phyloP scores from a whole-genome alignment of 1,140 invertebrate species.

The Andricus grossulariae region DNA sequence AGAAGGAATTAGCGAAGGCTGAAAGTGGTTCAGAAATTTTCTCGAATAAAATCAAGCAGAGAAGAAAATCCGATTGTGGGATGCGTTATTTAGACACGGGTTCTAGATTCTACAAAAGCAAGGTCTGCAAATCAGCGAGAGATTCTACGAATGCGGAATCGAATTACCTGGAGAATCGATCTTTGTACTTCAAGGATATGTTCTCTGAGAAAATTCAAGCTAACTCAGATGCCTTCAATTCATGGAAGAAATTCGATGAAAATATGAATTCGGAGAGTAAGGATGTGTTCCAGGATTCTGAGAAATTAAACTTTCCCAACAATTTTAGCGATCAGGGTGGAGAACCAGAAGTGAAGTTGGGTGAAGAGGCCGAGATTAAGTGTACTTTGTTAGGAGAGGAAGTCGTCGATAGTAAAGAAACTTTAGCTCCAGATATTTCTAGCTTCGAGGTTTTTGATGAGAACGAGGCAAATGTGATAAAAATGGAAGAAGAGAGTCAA shows the following conservation, averaged over 20 bases:
- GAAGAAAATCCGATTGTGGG: constrained; percentile 56
- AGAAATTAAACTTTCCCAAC: background rate
- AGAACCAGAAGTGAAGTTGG: background rate
- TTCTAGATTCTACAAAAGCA: background rate
- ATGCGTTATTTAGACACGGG: constrained; percentile 30
- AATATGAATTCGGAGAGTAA: constrained; percentile 55
- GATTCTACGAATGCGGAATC: background rate
- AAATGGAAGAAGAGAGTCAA: constrained; percentile 71
- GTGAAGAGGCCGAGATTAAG: background rate
- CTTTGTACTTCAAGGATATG: constrained; percentile 10
- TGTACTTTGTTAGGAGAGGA: constrained; percentile 22
- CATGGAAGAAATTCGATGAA: constrained; percentile 45
- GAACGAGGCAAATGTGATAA: constrained; percentile 62
- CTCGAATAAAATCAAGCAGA: constrained; percentile 53
- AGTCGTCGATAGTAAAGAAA: constrained; percentile 33
- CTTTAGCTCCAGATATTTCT: constrained; percentile 32
- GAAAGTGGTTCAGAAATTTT: constrained; percentile 55
- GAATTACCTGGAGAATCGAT: background rate
- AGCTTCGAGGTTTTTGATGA: background rate
- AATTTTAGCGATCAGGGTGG: background rate
- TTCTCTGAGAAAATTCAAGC: background rate
- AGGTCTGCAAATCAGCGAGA: constrained; percentile 5
- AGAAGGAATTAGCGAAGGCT: constrained; percentile 56
- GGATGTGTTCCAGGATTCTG: constrained; percentile 36
- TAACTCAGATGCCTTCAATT: background rate